phyloP scores from a whole-genome alignment of 2,888 invertebrate genomes.

The Ochropacha duplaris region DNA sequence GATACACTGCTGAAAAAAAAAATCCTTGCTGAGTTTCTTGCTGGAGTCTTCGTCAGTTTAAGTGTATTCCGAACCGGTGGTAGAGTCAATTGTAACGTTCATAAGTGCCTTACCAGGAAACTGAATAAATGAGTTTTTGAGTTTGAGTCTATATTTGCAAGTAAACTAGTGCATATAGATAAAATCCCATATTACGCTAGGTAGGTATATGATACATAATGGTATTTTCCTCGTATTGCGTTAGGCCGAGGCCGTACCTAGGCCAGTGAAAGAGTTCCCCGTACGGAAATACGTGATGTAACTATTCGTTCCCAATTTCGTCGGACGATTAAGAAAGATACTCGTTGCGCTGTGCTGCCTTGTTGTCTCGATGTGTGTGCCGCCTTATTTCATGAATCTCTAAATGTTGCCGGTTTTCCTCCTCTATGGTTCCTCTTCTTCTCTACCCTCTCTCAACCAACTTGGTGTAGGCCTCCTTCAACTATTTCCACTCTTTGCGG shows the following conservation, averaged over 20 bases:
- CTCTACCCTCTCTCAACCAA: too few relatives aligned
- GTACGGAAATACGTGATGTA: slow-evolving; percentile 23
- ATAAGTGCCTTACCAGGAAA: too few relatives aligned
- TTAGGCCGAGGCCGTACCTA: slow-evolving; percentile 7
- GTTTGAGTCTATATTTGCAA: neutral
- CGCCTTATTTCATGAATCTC: slow-evolving; percentile 1
- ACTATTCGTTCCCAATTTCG: slow-evolving; percentile 26
- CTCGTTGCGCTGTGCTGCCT: slow-evolving; percentile 9
- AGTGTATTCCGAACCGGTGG: too few relatives aligned
- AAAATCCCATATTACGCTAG: neutral
- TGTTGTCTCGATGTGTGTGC: slow-evolving; percentile 4
- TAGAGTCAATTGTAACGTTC: too few relatives aligned
- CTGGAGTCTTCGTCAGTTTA: too few relatives aligned
- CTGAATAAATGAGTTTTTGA: too few relatives aligned
- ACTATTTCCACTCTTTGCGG: too few relatives aligned
- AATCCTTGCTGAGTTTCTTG: too few relatives aligned
- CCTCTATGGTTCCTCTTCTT: too few relatives aligned
- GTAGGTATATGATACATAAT: slow-evolving; percentile 23
- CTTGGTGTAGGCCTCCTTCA: too few relatives aligned
- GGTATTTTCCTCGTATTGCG: slow-evolving; percentile 30
- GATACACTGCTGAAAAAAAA: too few relatives aligned
- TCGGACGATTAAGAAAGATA: slow-evolving; percentile 21
- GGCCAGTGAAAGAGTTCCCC: slow-evolving; percentile 21
- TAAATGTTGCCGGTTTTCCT: too few relatives aligned
- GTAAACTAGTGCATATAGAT: neutral